Base-by-base conservation (phyloP, 2,113 vertebrate species). In the Grantiella picta region DNA sequence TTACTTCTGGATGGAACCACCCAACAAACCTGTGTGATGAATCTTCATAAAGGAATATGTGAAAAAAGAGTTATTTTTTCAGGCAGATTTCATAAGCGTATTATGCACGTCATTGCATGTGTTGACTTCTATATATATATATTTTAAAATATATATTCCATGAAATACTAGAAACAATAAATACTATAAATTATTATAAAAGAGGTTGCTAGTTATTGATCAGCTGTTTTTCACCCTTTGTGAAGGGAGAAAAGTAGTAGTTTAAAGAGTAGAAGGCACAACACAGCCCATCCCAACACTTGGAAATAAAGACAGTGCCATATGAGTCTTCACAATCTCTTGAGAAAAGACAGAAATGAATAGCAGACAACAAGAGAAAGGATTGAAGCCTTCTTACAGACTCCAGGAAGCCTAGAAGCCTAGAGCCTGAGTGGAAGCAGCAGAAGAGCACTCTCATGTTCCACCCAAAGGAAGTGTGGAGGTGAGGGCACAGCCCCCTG, bases 391-490 rank as follows among this genome's bases (percentile, higher is more conserved):
- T 38, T 24, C 13, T 36, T 53, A 52, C 0, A 2, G 15, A 47
- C 53, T 65, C 28, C 31, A 50, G 12, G 8, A n/a, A n/a, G 11
- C 7, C 56, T 63, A 19, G 60, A 86, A 78, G 24, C 6, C 64
- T 20, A 25, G 38, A 33, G 23, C n/a, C 38, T 27, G 16, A 44
- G 12, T 36, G 44, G 25, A 59, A 68, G 40, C 47, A 76, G 21
- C 8, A 71, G n/a, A 21, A 40, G 10, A 7, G 8, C 5, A 12
- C 33, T 5, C 14, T 68, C 38, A 7, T 0, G 0, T 9, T 68
- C 35, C 18, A 61, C 12, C 12, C 1, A 0, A 25, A 47, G 24
- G 53, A 86, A 22, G 7, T 0, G 0, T 18, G 31, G 38, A 40
- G 18, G 12, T 3, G 10, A 52, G 19, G 35, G 8, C 22, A 85